Evolutionary conservation across 1,140 invertebrate species (phyloP).

Genomic region (Diploscapter pachys): DNA sequence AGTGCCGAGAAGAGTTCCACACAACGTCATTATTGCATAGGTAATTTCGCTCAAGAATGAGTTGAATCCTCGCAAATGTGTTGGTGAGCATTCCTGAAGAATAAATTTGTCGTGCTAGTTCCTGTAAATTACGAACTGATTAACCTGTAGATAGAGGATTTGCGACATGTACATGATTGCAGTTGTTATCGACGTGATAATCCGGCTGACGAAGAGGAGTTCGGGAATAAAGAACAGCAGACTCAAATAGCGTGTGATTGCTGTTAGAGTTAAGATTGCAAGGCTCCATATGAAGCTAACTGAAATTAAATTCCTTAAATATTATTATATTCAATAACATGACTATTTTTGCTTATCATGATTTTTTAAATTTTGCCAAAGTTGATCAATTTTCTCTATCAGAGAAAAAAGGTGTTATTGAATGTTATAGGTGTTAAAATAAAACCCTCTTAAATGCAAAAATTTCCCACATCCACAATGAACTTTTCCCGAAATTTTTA

Average conservation of each 20-base stretch:
- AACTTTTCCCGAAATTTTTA: background rate
- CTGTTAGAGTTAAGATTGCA: constrained; percentile 20
- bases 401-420: background rate
- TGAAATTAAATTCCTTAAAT: constrained; percentile 6
- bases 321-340: no score
- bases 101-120: background rate
- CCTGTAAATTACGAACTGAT: constrained; percentile 25
- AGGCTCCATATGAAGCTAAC: constrained; percentile 29
- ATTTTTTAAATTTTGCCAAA: no score
- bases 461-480: no score
- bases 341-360: no score
- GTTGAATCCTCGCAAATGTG: constrained; percentile 50
- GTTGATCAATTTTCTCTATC: constrained; percentile 14
- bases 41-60: constrained; percentile 49
- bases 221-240: constrained; percentile 34
- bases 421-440: no score
- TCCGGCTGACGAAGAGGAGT: constrained; percentile 31
- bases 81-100: constrained; percentile 52
- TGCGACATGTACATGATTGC: constrained; percentile 44
- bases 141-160: constrained; percentile 55
- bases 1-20: constrained; percentile 52
- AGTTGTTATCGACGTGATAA: constrained; percentile 40
- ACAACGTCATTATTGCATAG: constrained; percentile 52
- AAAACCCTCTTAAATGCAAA: no score
- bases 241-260: constrained; percentile 27